Base-by-base conservation (phyloP, 2,797 vertebrate species). In the Crocodylus rhombifer region DNA sequence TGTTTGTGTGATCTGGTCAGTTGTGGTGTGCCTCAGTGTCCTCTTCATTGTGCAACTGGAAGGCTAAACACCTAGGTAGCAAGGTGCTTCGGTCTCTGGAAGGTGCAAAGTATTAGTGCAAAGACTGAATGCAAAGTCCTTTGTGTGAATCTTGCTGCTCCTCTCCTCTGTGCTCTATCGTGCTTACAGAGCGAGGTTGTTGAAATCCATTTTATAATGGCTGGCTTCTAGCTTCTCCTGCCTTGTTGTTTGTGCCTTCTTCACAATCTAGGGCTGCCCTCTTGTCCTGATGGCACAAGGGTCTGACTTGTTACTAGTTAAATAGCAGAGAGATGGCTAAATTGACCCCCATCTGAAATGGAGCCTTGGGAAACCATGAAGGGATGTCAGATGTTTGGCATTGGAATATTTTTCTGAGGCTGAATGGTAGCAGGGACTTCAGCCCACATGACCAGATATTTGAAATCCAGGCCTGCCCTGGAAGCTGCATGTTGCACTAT, bases 71-170 rank as follows among this genome's bases (percentile, higher is more conserved):
- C 42, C 42, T 42, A 42, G 42, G 42, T 42, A 42, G 42, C 33
- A 71, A 33, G 42, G 12, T 3, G 63, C 57, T 26, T 4, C 2
- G 0, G 10, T 1, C 33, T 1, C 3, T n/a, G 57, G 80, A 57
- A 33, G 62, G 80, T 3, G 0, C 63, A 18, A 42, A 42, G 42
- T 3, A 8, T 7, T 67, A 33, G 20, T 42, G 42, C n/a, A 57
- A 21, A 9, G 1, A 0, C 30, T 65, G n/a, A 30, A 20, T 67
- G 64, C 67, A 69, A 30, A 36, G 33, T 14, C 25, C 23, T 18
- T 0, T 0, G 36, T 11, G 23, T 0, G 3, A 73, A 71, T 30
- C 33, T 58, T 0, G 11, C 5, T 74, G 5, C 9, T 0, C 14
- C 73, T 56, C 60, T 65, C 25, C 33, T 36, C 42, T 25, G 25